These are phyloP conservation scores for Serranus cabrilla DNA, from an alignment of 2,797 vertebrate genomes.

Conservation along the genomic window DNA sequence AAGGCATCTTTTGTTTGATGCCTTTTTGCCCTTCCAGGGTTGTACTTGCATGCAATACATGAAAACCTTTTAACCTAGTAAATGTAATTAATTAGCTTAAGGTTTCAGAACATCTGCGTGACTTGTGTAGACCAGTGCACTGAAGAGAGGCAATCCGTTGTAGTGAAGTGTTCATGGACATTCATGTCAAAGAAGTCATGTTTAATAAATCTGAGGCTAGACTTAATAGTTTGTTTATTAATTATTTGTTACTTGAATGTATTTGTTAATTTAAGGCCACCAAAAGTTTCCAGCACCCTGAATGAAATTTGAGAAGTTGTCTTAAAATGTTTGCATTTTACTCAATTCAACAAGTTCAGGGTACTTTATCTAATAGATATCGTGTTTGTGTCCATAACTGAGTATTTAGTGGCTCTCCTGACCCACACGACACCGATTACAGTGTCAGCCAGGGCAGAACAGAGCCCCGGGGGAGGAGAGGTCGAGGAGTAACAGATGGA, in stretches of 20 bases:
- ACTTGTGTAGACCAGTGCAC: background rate
- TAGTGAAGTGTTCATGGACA: background rate
- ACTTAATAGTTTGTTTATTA: background rate
- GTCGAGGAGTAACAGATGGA: too few species aligned
- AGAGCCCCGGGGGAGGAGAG: too few species aligned
- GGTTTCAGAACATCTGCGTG: background rate
- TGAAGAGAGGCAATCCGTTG: background rate
- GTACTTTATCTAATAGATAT: too few species aligned
- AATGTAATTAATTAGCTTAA: background rate
- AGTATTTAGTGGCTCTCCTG: too few species aligned
- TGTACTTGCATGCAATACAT: background rate
- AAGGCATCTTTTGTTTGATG: background rate
- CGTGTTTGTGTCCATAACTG: too few species aligned
- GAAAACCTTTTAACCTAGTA: background rate
- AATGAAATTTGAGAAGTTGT: constrained; percentile 17
- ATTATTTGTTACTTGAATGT: background rate
- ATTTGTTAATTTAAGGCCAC: background rate
- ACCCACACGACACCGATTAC: too few species aligned
- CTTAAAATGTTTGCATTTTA: too few species aligned
- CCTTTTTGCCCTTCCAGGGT: background rate
- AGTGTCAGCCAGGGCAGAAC: too few species aligned
- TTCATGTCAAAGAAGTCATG: background rate
- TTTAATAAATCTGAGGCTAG: too few species aligned
- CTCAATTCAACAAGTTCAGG: too few species aligned
- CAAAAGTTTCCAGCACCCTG: background rate